phyloP scores from a whole-genome alignment of 2,113 vertebrate species.

The Forbesichthys agassizii region DNA sequence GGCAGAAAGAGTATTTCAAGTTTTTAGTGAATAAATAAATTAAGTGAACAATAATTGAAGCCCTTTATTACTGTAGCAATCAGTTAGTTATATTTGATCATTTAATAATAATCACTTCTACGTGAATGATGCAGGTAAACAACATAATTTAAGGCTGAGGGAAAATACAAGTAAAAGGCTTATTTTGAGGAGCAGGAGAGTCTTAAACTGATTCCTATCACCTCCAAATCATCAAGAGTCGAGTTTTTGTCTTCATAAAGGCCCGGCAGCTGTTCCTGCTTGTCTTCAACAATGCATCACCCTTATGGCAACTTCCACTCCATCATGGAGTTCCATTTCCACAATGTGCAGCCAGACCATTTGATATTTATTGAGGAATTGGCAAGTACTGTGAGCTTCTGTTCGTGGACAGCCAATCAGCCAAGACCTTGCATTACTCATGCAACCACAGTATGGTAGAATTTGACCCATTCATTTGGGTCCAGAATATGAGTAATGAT shows the following conservation, averaged over 20 bases:
- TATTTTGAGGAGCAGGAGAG: conserved; percentile 3
- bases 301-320: conserved; percentile 52
- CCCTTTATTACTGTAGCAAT: too few relatives aligned
- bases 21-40: too few relatives aligned
- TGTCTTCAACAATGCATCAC: conserved; percentile 65
- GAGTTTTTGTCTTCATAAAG: conserved; percentile 57
- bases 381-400: conserved; percentile 59
- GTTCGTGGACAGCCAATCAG: conserved; percentile 60
- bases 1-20: too few relatives aligned
- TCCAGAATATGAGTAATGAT: conserved; percentile 63
- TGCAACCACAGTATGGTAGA: conserved; percentile 50
- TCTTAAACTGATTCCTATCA: conserved; percentile 18
- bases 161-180: too few relatives aligned
- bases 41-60: too few relatives aligned
- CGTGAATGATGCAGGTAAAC: too few relatives aligned
- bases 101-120: too few relatives aligned
- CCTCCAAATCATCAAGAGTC: conserved; percentile 42
- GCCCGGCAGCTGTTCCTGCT: conserved; percentile 58
- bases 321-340: conserved; percentile 64
- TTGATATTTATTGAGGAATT: conserved; percentile 74
- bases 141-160: too few relatives aligned
- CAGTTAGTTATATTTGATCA: too few relatives aligned
- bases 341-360: conserved; percentile 57
- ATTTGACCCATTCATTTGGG: conserved; percentile 61
- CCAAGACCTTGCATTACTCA: conserved; percentile 60